Conservation (phyloP, 1,140 invertebrate species). For the Mycetomoellerius zeteki region DNA sequence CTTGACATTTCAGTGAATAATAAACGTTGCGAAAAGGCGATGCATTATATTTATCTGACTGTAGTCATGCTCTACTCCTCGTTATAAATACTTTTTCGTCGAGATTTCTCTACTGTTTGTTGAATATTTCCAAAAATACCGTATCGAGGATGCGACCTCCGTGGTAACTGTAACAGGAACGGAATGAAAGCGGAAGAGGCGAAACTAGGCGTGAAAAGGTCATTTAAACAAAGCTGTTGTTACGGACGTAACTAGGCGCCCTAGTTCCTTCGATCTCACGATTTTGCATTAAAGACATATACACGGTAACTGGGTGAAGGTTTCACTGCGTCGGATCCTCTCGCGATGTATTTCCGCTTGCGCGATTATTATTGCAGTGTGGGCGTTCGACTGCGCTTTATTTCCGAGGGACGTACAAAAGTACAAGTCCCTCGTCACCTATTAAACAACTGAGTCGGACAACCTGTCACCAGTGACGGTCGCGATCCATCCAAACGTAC, state of each 20-base stretch:
- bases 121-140: conserved; percentile 18
- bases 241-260: conserved; percentile 20
- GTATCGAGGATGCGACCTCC: background rate
- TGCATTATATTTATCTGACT: conserved; percentile 26
- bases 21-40: background rate
- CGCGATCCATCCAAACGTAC: background rate
- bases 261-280: conserved; percentile 36
- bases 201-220: conserved; percentile 29
- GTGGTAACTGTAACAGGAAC: conserved; percentile 2
- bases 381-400: conserved; percentile 13
- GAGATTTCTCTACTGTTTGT: conserved; percentile 16
- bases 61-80: background rate
- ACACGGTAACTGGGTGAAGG: conserved; percentile 50
- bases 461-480: background rate
- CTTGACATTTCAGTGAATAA: background rate
- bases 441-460: conserved; percentile 16
- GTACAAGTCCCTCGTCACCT: background rate
- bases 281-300: conserved; percentile 35
- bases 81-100: conserved; percentile 23
- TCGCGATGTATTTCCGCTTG: conserved; percentile 35
- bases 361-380: conserved; percentile 44
- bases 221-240: conserved; percentile 27
- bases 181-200: conserved; percentile 22
- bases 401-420: conserved; percentile 10
- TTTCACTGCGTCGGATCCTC: conserved; percentile 23